Evolutionary conservation across 2,113 vertebrate species (phyloP).

Genomic region (Charadrius vociferus): DNA sequence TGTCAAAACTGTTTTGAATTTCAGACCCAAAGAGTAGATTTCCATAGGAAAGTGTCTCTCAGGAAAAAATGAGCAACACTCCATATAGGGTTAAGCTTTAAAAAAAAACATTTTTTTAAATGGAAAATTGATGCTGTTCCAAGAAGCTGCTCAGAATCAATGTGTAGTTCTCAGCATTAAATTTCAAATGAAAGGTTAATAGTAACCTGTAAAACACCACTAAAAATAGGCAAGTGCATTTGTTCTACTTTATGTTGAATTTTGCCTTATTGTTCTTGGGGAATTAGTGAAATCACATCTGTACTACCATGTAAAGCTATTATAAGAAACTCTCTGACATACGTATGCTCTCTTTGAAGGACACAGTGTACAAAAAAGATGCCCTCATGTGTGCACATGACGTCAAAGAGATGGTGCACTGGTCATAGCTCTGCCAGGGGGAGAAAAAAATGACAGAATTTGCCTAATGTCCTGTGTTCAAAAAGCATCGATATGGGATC

Average conservation of each 20-base stretch:
- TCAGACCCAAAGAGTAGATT: background rate
- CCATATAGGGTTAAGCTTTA: background rate
- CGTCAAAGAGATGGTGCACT: background rate
- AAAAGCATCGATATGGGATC: background rate
- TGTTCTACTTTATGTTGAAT: background rate
- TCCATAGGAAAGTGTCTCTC: background rate
- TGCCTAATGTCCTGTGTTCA: background rate
- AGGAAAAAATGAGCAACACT: background rate
- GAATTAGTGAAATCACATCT: background rate
- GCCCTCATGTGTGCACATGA: background rate
- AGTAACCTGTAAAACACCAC: background rate
- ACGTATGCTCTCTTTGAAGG: background rate
- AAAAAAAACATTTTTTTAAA: background rate
- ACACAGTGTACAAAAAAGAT: background rate
- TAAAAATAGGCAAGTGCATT: background rate
- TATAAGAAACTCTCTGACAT: background rate
- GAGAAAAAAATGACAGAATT: background rate
- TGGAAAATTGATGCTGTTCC: conserved; percentile 27
- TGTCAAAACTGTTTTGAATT: background rate
- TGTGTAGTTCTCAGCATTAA: background rate
- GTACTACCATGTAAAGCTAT: background rate
- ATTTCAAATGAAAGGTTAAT: conserved; percentile 40
- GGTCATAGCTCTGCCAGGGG: background rate
- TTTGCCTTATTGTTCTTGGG: background rate
- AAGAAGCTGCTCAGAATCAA: conserved; percentile 1